These are phyloP conservation scores for Coecobrya sp. DNA, from an alignment of 2,888 invertebrate genomes.

Conservation along the genomic window DNA sequence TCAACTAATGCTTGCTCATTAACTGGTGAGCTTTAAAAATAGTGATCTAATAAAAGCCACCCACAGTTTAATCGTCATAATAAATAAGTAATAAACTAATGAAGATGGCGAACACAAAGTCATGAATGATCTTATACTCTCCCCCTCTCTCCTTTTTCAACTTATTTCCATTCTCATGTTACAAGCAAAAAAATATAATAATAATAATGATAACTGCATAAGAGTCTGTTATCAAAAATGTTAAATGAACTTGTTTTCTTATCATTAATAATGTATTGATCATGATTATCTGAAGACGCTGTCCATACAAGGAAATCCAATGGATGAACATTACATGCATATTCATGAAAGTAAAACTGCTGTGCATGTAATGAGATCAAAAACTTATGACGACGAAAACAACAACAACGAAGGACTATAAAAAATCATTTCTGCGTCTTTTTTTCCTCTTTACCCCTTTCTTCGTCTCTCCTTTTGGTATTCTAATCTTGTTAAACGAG, in stretches of 20 bases:
- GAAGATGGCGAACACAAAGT: constrained; percentile 36
- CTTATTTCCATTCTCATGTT: background rate
- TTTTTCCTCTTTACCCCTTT: background rate
- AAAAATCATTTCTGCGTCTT: background rate
- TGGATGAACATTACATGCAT: constrained; percentile 68
- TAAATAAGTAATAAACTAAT: constrained; percentile 61
- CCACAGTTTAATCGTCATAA: constrained; percentile 56
- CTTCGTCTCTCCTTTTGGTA: constrained; percentile 31
- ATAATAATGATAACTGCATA: background rate
- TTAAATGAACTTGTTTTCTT: constrained; percentile 62
- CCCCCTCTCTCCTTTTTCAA: background rate
- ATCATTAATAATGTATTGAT: constrained; percentile 71
- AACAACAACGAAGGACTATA: background rate
- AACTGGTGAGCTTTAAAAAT: constrained; percentile 36
- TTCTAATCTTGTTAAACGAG: constrained; percentile 26
- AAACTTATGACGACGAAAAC: background rate
- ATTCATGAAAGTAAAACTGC: constrained; percentile 65
- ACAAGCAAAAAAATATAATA: background rate
- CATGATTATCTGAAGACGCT: constrained; percentile 28
- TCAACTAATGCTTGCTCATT: constrained; percentile 11
- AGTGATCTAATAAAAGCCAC: constrained; percentile 53
- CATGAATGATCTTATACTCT: constrained; percentile 6
- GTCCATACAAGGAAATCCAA: constrained; percentile 45
- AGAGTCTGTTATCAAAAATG: constrained; percentile 14
- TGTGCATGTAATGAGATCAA: constrained; percentile 69